Base-by-base conservation (phyloP, 2,113 vertebrate species). In the Castor canadensis region DNA sequence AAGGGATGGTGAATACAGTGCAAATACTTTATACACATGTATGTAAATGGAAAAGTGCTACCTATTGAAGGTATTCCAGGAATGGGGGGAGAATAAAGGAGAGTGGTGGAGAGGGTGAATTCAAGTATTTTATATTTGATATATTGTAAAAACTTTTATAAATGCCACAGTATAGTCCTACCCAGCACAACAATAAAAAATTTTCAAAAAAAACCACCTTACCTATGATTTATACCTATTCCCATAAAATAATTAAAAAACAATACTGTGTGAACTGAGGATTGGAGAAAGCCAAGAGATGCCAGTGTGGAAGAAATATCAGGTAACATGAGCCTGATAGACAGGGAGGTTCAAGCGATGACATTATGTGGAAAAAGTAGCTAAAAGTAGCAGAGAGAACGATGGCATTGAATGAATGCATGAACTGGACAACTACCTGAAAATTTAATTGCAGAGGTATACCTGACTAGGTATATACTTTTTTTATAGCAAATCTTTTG, bases 361-460 rank as follows among this genome's bases (percentile, higher is more conserved):
- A 45, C 26, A 52, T 45, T 66, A 43, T 58, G 15, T 92, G 52
- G 62, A 5, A 79, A 75, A 92, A 77, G 12, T 38, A 52, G 13
- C 47, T 40, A 54, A 22, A 92, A 56, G 58, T 32, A 62, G 13
- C 5, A 43, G 30, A 83, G 10, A 32, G 76, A 62, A 71, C 43
- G 22, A 1, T 64, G 5, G 16, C 81, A n/a, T 16, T 86, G 56
- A 87, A 45, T 54, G 73, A 92, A 24, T 62, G 43, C 22, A 66
- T 4, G 13, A 20, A 82, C 3, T 90, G 13, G 16, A 92, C 89
- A 93, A 93, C 54, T 72, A 56, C 24, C 32, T 89, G 26, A 87
- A 84, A 32, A 54, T 85, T 75, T 89, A 89, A 66, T 79, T 79
- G 6, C 24, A 95, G 89, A 89, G 5, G 19, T 80, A 60, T 95